Evolutionary conservation across 2,113 vertebrate species (phyloP), one percentile per base, ranked within the genome.

Genomic region (Anguilla rostrata): DNA sequence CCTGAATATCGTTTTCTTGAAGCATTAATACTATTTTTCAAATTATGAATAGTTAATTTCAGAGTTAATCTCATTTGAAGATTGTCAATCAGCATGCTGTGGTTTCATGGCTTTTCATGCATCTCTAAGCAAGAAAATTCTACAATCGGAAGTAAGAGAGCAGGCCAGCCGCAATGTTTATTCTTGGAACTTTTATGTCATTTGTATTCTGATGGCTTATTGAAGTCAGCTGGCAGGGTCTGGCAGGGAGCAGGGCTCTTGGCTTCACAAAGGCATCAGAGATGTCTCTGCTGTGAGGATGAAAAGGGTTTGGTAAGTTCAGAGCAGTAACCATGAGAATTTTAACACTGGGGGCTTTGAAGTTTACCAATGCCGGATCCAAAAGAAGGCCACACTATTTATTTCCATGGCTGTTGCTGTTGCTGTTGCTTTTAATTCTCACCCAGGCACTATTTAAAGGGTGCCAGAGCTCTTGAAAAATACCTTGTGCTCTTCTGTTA

Each of bases 221-320:
- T 86, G 56, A 86, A 81, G 53, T 82, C 79, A 46, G 39, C 84
- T 81, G 85, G 78, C 40, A 34, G 56, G 79, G 78, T 86, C 78
- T 80, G 53, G 60, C 39, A 34, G 18, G 78, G 56, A 39, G 34
- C 22, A n/a, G 82, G 11, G 29, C 49, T 83, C 49, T 41, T 83
- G 53, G 82, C 18, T 84, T 84, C 83, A 84, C 83, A 66, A 57
- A 43, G 15, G 56, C 39, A 80, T 81, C 39, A 34, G 78, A 86
- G 78, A 53, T 34, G 46, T 63, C 40, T 39, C 39, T 60, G 46
- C 78, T 81, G 78, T 60, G 56, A 81, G 53, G 78, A 81, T 86
- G 85, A 63, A 81, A 86, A 53, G 14, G 39, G 2, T 39, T 85
- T 39, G 46, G 26, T 6, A 29, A 60, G 49, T 57, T 56, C 53